Conservation (phyloP, 2,113 vertebrate genomes). For the Callipepla squamata region DNA sequence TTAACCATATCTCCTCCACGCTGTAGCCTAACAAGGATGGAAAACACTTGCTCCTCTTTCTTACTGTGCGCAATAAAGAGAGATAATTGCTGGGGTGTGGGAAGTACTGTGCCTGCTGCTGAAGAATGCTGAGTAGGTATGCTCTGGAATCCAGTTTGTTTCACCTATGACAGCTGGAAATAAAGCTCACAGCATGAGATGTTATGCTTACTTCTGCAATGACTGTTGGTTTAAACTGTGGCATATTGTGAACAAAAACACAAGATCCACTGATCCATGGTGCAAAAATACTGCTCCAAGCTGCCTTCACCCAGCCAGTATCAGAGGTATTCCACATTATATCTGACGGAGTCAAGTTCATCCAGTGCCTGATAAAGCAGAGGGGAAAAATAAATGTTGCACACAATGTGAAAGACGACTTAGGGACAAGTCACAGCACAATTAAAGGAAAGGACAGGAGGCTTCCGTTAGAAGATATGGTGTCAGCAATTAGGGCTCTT, state of each 20-base stretch:
- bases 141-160: neutral
- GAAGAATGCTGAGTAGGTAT: neutral
- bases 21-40: neutral
- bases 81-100: neutral
- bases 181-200: neutral
- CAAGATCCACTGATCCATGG: constrained; percentile 84
- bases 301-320: constrained; percentile 84
- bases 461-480: neutral
- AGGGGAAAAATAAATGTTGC: neutral
- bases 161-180: neutral
- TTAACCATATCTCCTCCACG: neutral
- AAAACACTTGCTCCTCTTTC: neutral
- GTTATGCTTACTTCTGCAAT: constrained; percentile 75
- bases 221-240: constrained; percentile 72
- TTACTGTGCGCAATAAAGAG: neutral
- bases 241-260: constrained; percentile 80
- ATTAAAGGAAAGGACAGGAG: neutral
- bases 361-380: constrained; percentile 73
- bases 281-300: constrained; percentile 80
- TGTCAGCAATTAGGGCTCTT: neutral
- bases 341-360: constrained; percentile 76
- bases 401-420: neutral
- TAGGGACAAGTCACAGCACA: neutral
- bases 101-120: neutral
- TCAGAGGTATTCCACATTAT: constrained; percentile 86